Evolutionary conservation across 2,113 vertebrate species (phyloP).

Genomic region (Apteryx owenii): DNA sequence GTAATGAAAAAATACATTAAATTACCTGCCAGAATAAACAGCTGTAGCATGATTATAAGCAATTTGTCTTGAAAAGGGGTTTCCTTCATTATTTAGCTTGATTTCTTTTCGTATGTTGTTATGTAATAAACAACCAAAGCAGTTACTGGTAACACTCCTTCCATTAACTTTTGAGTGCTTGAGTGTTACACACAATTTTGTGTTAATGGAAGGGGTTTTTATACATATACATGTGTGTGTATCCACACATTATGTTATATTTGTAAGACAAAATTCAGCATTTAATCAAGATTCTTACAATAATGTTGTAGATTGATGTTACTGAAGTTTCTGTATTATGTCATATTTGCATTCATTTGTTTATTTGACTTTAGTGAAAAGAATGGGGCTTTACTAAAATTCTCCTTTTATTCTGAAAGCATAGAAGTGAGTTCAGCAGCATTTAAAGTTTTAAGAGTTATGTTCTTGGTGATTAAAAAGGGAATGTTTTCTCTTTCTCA

Average conservation of each 20-base stretch:
- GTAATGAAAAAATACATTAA: not conserved
- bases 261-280: not conserved
- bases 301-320: not conserved
- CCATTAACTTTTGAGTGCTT: not conserved
- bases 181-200: not conserved
- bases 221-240: accelerated
- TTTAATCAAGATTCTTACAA: not conserved
- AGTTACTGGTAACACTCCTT: accelerated
- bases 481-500: not conserved
- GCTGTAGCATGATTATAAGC: no score
- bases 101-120: not conserved
- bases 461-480: not conserved
- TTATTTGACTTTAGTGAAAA: not conserved
- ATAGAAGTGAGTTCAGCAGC: not conserved
- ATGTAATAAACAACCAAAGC: not conserved
- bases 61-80: no score
- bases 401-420: not conserved
- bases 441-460: not conserved
- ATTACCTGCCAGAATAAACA: not conserved
- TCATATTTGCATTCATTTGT: not conserved
- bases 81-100: not conserved
- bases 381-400: not conserved
- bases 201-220: not conserved
- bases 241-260: not conserved
- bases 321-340: not conserved